Conservation (phyloP, 2,113 vertebrate genomes). For the Pelvicachromis taeniatus region DNA sequence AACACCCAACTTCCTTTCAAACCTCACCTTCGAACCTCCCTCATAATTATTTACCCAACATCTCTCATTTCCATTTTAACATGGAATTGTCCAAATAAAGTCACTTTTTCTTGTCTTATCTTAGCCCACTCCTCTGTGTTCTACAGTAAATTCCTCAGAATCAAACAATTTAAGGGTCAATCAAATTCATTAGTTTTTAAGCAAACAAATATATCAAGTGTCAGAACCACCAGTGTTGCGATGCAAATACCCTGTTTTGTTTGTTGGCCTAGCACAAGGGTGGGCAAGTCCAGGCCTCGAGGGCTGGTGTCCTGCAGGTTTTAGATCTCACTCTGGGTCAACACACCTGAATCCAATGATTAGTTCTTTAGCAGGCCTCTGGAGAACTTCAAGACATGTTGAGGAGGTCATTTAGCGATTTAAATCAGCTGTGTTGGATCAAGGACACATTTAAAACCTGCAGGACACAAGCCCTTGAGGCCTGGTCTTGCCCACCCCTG, state of each 20-base stretch:
- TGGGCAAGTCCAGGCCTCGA: too few species aligned
- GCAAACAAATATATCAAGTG: background rate
- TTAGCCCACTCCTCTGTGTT: background rate
- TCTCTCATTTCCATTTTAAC: background rate
- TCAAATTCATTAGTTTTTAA: background rate
- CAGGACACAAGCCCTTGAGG: too few species aligned
- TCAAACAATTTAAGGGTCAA: background rate
- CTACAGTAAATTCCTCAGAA: background rate
- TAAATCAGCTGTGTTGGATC: too few species aligned
- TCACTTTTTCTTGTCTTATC: background rate
- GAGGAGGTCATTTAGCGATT: too few species aligned
- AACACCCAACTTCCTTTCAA: background rate
- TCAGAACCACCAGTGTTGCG: background rate
- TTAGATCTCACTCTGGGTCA: too few species aligned
- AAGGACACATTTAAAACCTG: too few species aligned
- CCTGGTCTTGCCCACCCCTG: too few species aligned
- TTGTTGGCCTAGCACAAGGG: too few species aligned
- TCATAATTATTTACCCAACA: background rate
- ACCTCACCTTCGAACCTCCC: background rate
- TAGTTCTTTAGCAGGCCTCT: too few species aligned
- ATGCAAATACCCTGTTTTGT: background rate
- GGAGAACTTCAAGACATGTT: too few species aligned
- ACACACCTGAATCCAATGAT: too few species aligned
- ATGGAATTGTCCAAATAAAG: background rate
- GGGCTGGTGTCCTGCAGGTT: too few species aligned